Percentiles rank a stretch among this genome's conserved stretches.
Conservation (phyloP, 2,797 vertebrate genomes). For the Emys orbicularis region DNA sequence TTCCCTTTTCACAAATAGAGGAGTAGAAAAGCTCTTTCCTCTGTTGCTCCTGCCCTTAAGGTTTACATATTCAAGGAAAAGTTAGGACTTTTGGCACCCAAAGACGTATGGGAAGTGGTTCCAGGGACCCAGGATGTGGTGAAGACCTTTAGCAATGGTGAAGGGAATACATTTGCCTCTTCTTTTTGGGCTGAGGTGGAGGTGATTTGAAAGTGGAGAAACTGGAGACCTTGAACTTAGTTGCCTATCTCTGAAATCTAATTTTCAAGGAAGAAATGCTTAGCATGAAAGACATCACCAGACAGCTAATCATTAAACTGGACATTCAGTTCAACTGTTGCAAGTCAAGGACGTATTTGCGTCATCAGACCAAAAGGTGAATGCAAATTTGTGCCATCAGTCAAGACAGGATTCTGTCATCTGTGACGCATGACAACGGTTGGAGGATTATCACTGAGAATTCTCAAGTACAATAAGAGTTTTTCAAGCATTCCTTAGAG, state of each 20-base stretch:
- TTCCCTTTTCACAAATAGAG: background rate
- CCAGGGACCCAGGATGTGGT: background rate
- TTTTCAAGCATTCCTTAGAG: background rate
- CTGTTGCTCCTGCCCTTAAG: background rate
- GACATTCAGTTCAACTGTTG: background rate
- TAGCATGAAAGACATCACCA: background rate
- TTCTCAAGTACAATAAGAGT: background rate
- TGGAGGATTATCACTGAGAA: background rate
- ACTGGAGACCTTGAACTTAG: background rate
- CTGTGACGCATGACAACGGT: background rate
- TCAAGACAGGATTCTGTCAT: background rate
- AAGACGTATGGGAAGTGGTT: slow-evolving; percentile 1
- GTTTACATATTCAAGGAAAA: background rate
- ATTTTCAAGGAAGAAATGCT: background rate
- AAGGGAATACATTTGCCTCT: background rate
- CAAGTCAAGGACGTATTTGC: background rate
- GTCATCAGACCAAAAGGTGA: background rate
- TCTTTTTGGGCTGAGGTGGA: background rate
- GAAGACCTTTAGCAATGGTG: slow-evolving; percentile 12
- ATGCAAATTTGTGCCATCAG: background rate
- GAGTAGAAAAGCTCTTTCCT: background rate
- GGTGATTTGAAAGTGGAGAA: background rate
- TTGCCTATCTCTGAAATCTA: background rate
- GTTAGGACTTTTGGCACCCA: background rate
- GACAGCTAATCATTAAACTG: background rate